A percentile compares a stretch with the other conserved stretches of the same genome.
Conservation (phyloP, 2,888 invertebrate genomes). For the Masnerella sp. region DNA sequence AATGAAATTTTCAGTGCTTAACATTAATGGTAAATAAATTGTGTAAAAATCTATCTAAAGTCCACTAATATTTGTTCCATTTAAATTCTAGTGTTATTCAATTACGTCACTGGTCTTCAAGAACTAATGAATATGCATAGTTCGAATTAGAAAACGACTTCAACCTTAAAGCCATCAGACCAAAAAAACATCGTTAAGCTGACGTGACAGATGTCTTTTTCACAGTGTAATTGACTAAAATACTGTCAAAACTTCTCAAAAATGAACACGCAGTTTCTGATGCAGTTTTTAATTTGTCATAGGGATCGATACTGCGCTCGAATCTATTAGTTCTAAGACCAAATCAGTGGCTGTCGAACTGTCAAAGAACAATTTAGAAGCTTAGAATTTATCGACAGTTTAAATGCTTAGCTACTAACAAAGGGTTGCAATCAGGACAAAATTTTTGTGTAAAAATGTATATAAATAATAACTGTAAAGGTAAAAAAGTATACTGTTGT, state of each 20-base stretch:
- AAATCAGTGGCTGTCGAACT: constrained; percentile 50
- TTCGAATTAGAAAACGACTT: background rate
- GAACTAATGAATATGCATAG: constrained; percentile 17
- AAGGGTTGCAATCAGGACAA: too few species aligned
- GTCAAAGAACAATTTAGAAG: constrained; percentile 51
- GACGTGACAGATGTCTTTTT: too few species aligned
- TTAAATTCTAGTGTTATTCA: constrained; percentile 9
- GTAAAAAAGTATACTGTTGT: too few species aligned
- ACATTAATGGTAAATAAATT: constrained; percentile 12
- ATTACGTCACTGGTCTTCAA: constrained; percentile 10
- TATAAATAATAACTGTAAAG: too few species aligned
- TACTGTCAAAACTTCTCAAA: too few species aligned
- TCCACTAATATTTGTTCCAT: constrained; percentile 19
- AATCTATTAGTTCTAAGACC: constrained; percentile 46
- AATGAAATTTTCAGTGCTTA: background rate
- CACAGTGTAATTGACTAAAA: too few species aligned
- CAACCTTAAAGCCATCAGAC: too few species aligned
- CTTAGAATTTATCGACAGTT: constrained; percentile 49
- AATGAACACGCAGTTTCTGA: background rate
- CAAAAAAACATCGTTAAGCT: background rate
- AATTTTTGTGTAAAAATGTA: too few species aligned
- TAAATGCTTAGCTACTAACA: constrained; percentile 9
- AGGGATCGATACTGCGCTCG: constrained; percentile 23
- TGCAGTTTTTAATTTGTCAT: constrained; percentile 26
- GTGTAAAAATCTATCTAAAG: constrained; percentile 12